Evolutionary conservation across 2,797 vertebrate species (phyloP).

Genomic region (Spinus pinus): DNA sequence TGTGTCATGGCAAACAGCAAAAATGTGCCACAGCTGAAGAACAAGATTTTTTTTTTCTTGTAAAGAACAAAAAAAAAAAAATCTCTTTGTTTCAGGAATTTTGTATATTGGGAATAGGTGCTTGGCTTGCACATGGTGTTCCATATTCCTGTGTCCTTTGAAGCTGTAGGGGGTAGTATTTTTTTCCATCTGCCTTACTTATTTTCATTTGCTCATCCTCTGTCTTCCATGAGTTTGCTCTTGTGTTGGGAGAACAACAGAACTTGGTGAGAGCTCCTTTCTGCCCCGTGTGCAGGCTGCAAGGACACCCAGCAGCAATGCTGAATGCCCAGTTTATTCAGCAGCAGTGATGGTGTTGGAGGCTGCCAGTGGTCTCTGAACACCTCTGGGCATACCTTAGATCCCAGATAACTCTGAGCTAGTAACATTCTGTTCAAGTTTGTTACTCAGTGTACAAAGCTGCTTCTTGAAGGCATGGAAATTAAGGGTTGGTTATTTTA

Average conservation of each 20-base stretch:
- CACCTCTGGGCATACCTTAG: accelerated
- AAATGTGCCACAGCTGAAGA: neutral
- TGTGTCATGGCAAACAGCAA: neutral
- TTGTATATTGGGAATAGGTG: neutral
- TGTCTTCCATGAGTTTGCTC: neutral
- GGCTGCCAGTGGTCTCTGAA: neutral
- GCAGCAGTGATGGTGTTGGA: accelerated
- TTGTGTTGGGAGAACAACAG: neutral
- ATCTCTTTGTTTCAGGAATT: neutral
- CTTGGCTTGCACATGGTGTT: neutral
- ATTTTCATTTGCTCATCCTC: neutral
- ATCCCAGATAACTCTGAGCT: neutral
- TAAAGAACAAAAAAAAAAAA: neutral
- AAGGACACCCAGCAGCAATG: neutral
- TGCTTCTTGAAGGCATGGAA: neutral
- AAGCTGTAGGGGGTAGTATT: neutral
- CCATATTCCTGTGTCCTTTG: neutral
- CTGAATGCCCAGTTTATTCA: neutral
- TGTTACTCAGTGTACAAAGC: neutral
- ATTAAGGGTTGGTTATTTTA: neutral
- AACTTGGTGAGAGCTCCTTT: neutral
- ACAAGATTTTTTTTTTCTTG: neutral
- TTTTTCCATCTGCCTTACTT: neutral
- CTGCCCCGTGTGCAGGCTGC: neutral
- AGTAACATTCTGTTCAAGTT: neutral